These are phyloP conservation scores for Arizona elegans DNA, from an alignment of 2,113 vertebrate species.

Conservation along the genomic window DNA sequence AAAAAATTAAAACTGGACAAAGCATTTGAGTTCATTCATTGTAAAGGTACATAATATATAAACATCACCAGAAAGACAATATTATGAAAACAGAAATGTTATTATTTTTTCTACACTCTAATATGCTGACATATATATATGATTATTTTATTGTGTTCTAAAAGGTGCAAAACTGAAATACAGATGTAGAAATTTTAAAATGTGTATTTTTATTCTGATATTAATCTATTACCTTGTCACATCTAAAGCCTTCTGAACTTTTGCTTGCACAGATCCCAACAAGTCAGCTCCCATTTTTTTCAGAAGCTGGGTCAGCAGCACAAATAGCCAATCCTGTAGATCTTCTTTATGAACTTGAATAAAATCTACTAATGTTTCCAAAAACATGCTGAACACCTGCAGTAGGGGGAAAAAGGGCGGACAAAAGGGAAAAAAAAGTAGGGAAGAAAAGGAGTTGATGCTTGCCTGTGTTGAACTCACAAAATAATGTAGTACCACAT, in stretches of 20 bases:
- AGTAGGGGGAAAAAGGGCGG: conserved; percentile 48
- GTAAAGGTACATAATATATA: not conserved
- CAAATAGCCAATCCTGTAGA: conserved; percentile 95
- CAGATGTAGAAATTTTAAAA: not conserved
- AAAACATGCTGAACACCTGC: conserved; percentile 98
- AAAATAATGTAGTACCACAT: conserved; percentile 69
- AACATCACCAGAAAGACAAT: not conserved
- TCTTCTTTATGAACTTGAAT: conserved; percentile 94
- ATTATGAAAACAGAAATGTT: not conserved
- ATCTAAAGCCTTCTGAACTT: conserved; percentile 95
- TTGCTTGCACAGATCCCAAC: conserved; percentile 95
- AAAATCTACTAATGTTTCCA: conserved; percentile 97
- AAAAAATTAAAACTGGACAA: not conserved
- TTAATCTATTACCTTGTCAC: conserved; percentile 82
- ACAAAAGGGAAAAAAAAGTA: conserved; percentile 25
- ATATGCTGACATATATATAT: not conserved
- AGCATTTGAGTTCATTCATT: not conserved
- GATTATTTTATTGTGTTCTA: not conserved
- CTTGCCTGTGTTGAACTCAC: conserved; percentile 58
- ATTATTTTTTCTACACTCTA: not conserved
- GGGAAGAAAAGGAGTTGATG: conserved; percentile 66
- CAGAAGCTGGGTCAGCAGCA: conserved; percentile 90
- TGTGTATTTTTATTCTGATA: not conserved
- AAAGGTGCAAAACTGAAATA: not conserved
- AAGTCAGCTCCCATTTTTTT: conserved; percentile 99